These are phyloP conservation scores for Thera obeliscata DNA, from an alignment of 2,888 invertebrate genomes.

Conservation along the genomic window DNA sequence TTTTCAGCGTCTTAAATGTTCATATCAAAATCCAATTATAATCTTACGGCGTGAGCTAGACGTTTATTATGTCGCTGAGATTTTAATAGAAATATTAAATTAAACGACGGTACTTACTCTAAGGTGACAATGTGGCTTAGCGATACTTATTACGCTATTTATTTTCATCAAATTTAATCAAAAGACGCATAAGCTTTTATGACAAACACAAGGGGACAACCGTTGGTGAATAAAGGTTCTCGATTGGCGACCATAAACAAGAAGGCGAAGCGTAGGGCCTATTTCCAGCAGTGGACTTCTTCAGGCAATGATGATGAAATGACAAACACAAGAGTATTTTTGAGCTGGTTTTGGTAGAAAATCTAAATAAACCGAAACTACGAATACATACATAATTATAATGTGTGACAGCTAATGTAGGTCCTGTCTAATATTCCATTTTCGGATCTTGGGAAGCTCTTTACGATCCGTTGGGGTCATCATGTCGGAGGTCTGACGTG, in stretches of 20 bases:
- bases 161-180: neutral
- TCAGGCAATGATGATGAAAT: no score
- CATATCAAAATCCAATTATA: neutral
- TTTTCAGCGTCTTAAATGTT: no score
- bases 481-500: slow-evolving; percentile 38
- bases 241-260: no score
- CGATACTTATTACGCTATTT: neutral
- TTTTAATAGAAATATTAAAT: slow-evolving; percentile 8
- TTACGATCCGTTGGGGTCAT: slow-evolving; percentile 35
- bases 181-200: no score
- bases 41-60: neutral
- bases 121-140: neutral
- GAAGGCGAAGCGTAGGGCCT: no score
- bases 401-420: slow-evolving; percentile 20
- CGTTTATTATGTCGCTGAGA: neutral
- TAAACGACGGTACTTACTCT: neutral
- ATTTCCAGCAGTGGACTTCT: no score
- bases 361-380: no score
- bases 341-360: no score
- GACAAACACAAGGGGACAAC: no score
- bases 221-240: no score
- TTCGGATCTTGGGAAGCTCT: slow-evolving; percentile 31
- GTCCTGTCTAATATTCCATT: slow-evolving; percentile 31
- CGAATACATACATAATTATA: no score
- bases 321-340: no score